phyloP scores from a whole-genome alignment of 2,797 vertebrate species.

The Argyrosomus regius region DNA sequence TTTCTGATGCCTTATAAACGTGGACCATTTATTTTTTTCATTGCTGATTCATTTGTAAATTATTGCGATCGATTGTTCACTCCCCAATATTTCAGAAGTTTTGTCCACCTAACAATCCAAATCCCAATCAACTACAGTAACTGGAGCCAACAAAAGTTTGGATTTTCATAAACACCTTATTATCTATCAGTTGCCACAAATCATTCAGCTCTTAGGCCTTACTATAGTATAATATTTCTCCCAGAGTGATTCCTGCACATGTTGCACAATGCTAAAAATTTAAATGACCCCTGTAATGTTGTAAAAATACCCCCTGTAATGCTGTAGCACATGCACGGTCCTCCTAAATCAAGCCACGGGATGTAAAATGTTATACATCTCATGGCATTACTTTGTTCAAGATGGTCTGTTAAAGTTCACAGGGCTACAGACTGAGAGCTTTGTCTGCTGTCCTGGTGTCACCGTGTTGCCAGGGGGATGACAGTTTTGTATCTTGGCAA shows the following conservation, averaged over 20 bases:
- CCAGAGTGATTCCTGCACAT: background rate
- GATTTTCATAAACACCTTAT: background rate
- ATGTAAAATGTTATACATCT: constrained; percentile 8
- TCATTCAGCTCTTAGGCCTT: background rate
- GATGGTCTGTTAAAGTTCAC: constrained; percentile 1
- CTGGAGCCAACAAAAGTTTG: background rate
- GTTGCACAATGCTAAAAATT: background rate
- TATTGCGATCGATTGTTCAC: background rate
- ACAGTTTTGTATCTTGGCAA: constrained; percentile 35
- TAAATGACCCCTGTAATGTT: background rate
- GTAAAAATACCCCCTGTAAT: background rate
- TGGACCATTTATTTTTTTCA: background rate
- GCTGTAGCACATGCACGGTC: background rate
- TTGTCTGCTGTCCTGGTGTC: constrained; percentile 33
- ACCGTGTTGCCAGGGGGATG: background rate
- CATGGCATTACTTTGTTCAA: background rate
- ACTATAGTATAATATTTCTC: background rate
- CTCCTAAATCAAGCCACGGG: constrained; percentile 4
- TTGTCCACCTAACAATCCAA: background rate
- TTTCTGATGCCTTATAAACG: background rate
- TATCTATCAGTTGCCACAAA: background rate
- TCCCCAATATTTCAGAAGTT: background rate
- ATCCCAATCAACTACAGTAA: background rate
- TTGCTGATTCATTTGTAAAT: background rate
- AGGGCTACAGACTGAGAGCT: background rate